These are phyloP conservation scores for Sceloporus tristichus DNA, from an alignment of 2,113 vertebrate genomes.

Conservation along the genomic window DNA sequence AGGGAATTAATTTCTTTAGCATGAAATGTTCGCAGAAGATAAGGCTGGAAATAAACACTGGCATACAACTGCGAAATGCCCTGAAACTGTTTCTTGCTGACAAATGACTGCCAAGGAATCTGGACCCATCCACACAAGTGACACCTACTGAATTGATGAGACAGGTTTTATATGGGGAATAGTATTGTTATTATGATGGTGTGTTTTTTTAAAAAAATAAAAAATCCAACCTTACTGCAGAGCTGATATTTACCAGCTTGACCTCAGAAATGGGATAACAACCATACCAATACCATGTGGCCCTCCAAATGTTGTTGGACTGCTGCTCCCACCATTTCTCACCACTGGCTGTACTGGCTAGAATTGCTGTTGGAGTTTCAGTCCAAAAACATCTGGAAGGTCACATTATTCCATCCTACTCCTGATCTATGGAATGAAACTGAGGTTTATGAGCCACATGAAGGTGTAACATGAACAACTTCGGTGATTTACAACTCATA, in stretches of 20 bases:
- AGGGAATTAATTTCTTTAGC: constrained; percentile 75
- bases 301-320: no score
- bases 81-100: constrained; percentile 65
- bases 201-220: no score
- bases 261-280: constrained; percentile 48
- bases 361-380: no score
- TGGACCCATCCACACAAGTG: constrained; percentile 63
- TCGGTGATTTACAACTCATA: no score
- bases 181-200: constrained; percentile 36
- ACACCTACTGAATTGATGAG: constrained; percentile 72
- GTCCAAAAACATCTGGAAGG: no score
- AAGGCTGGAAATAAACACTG: constrained; percentile 72
- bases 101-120: constrained; percentile 69
- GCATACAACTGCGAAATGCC: constrained; percentile 59
- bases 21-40: constrained; percentile 70
- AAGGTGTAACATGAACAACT: background rate
- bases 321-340: no score
- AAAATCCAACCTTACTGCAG: background rate
- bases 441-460: background rate
- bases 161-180: constrained; percentile 56
- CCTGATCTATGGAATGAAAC: no score
- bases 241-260: constrained; percentile 63
- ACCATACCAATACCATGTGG: constrained; percentile 8
- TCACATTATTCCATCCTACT: no score
- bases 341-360: no score